Evolutionary conservation across 2,888 invertebrate species (phyloP).

Genomic region (Cenopis cana): DNA sequence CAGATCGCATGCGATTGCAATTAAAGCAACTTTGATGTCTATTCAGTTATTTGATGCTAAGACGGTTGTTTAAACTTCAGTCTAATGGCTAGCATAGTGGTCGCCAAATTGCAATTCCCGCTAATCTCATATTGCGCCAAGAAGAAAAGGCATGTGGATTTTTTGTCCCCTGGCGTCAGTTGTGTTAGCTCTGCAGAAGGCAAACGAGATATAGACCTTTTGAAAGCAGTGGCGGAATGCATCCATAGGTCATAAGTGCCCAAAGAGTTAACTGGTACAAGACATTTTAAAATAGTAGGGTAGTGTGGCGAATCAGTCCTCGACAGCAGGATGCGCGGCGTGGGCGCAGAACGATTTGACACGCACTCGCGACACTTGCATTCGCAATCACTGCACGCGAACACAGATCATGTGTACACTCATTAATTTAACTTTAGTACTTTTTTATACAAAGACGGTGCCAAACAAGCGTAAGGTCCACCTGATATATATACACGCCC

Average conservation of each 20-base stretch:
- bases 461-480: no score
- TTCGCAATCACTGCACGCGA: conserved; percentile 68
- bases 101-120: background rate
- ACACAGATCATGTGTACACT: conserved; percentile 51
- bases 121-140: background rate
- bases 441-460: no score
- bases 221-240: background rate
- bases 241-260: background rate
- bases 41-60: conserved; percentile 18
- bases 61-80: background rate
- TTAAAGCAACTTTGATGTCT: conserved; percentile 20
- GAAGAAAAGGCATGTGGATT: background rate
- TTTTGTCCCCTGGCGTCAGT: background rate
- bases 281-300: conserved; percentile 3
- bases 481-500: no score
- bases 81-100: background rate
- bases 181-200: background rate
- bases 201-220: conserved; percentile 17
- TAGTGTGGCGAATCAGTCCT: conserved; percentile 47
- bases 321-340: conserved; percentile 51
- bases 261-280: background rate
- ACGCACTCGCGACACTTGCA: conserved; percentile 74
- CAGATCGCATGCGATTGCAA: conserved; percentile 21
- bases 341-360: conserved; percentile 76
- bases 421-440: conserved; percentile 20